Conservation (phyloP, 2,113 vertebrate genomes). For the Choloepus hoffmanni region DNA sequence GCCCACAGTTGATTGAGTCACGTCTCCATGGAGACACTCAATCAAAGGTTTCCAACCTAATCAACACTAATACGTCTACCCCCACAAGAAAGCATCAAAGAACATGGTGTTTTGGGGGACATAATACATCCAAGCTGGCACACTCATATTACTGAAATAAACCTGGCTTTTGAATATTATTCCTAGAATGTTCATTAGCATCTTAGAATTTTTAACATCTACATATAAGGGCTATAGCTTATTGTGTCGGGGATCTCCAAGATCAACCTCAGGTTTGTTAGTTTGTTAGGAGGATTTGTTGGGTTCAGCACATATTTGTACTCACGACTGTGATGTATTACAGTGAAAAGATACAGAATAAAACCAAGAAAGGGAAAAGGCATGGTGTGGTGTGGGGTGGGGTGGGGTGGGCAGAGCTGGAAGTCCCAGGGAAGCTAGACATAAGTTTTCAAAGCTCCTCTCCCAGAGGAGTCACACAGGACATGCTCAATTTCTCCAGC, state of each 20-base stretch:
- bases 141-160: neutral
- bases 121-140: no score
- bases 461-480: neutral
- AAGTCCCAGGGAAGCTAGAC: neutral
- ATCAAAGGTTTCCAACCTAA: no score
- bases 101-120: no score
- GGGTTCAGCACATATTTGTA: neutral
- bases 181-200: neutral
- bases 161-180: constrained; percentile 27
- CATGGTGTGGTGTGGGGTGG: no score
- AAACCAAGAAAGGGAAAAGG: neutral
- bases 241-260: no score
- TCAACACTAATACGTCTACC: no score
- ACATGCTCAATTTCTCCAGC: no score
- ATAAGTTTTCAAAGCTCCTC: neutral
- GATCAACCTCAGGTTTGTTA: neutral
- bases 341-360: neutral
- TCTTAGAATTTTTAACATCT: constrained; percentile 5
- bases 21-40: no score
- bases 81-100: no score
- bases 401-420: no score
- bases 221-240: neutral
- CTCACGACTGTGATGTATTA: neutral
- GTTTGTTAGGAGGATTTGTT: neutral
- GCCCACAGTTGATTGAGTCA: no score